These are phyloP conservation scores for Rhingia campestris DNA, from an alignment of 2,888 invertebrate genomes.

Conservation along the genomic window DNA sequence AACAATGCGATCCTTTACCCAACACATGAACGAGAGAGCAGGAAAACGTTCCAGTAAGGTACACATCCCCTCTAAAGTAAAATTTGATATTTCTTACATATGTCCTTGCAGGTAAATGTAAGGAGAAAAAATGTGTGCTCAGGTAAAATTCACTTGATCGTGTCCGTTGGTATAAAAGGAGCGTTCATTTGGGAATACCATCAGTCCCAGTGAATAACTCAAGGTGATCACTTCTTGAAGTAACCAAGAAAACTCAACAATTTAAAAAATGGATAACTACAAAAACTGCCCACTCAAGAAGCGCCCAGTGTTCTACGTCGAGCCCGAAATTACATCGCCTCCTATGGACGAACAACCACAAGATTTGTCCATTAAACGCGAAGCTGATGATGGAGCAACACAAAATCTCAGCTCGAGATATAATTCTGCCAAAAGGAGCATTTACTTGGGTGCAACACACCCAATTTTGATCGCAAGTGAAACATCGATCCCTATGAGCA, in stretches of 20 bases:
- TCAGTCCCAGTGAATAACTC: slow-evolving; percentile 80
- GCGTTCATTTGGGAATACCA: slow-evolving; percentile 78
- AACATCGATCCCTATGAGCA: slow-evolving; percentile 29
- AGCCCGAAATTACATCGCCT: slow-evolving; percentile 85
- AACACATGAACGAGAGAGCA: too few relatives aligned
- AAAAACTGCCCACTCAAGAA: slow-evolving; percentile 95
- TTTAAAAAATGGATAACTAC: slow-evolving; percentile 87
- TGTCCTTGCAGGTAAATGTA: slow-evolving; percentile 57
- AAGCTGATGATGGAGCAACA: slow-evolving; percentile 75
- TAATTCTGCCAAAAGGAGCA: slow-evolving; percentile 18
- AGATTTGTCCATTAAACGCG: slow-evolving; percentile 81
- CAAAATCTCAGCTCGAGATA: slow-evolving; percentile 76
- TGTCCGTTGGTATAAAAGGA: slow-evolving; percentile 55
- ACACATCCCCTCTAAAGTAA: too few relatives aligned
- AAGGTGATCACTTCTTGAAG: slow-evolving; percentile 77
- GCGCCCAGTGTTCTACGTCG: slow-evolving; percentile 82
- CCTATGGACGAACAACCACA: slow-evolving; percentile 78
- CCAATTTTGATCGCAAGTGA: slow-evolving; percentile 39
- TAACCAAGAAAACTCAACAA: slow-evolving; percentile 32
- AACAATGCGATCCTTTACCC: too few relatives aligned
- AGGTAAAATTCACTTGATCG: slow-evolving; percentile 20
- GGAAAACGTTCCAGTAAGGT: too few relatives aligned
- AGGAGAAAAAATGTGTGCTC: neutral
- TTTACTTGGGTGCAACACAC: slow-evolving; percentile 42
- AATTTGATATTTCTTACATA: slow-evolving; percentile 7